Conservation (phyloP, 1,140 invertebrate species). For the Conus ventricosus region DNA sequence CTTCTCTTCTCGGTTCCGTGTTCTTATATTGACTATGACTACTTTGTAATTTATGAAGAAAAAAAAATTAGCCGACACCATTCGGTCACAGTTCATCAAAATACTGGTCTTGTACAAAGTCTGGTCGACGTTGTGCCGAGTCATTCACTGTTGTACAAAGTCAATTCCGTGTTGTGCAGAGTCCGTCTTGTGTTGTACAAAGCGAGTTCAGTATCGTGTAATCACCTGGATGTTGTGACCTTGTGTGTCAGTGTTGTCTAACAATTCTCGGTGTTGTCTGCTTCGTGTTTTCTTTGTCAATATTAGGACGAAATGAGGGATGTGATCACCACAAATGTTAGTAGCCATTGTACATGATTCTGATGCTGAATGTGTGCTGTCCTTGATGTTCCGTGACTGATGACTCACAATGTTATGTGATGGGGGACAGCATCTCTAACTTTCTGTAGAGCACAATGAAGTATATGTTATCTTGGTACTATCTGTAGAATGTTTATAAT, state of each 20-base stretch:
- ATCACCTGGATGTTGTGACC: neutral
- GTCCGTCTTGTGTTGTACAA: neutral
- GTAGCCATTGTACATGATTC: neutral
- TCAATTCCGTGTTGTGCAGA: neutral
- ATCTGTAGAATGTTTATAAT: too few species aligned
- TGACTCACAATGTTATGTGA: neutral
- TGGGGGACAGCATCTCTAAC: neutral
- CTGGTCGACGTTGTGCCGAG: neutral
- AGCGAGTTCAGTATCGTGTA: neutral
- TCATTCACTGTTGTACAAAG: neutral
- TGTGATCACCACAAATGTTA: neutral
- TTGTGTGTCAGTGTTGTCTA: neutral
- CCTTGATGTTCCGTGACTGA: neutral
- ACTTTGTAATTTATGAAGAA: neutral
- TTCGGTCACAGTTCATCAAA: constrained; percentile 32
- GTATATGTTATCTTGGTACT: too few species aligned
- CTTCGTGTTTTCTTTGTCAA: neutral
- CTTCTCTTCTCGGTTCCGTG: neutral
- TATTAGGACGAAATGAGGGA: neutral
- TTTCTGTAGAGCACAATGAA: too few species aligned
- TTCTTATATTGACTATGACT: constrained; percentile 13
- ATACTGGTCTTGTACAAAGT: constrained; percentile 31
- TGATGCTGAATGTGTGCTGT: neutral
- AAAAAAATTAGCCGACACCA: constrained; percentile 8
- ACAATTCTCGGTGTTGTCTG: neutral